Evolutionary conservation across 2,888 invertebrate genomes (phyloP), one percentile per base, ranked within the genome.

Genomic region (Volucella zonaria): DNA sequence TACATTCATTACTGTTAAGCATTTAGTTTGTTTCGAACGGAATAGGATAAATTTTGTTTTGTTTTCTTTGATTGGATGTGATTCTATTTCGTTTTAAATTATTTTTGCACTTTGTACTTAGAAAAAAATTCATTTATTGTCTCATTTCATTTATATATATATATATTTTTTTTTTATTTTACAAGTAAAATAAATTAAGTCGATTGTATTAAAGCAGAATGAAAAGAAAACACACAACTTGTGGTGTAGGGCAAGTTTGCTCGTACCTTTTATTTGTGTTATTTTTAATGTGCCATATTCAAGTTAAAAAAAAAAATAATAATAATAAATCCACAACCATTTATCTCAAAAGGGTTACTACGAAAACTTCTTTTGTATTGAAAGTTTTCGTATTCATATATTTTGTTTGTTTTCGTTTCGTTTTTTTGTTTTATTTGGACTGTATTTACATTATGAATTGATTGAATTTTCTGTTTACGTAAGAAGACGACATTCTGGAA

Each of bases 241-340:
- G 45, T 62, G 58, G 49, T 31, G 31, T 51, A 64, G 56, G 4
- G 15, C 12, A 18, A 51, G 49, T 45, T 49, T 59, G 12, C 31
- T 56, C 15, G 62, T 80, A 43, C 14, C 15, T 23, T 82, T 61
- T 62, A 15, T 61, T 49, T 61, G 47, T 59, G 56, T 45, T 66
- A 67, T 61, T 67, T 54, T 67, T 42, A 56, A 82, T 78, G 82
- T 82, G 82, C 82, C 82, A 82, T 82, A 82, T 64, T 54, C 14
- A 76, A 73, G 18, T 66, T 40, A 45, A 73, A 54, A 40, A 18
- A 18, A 31, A 31, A 10, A 56, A 14, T n/a, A 14, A 10, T 51
- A 54, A 42, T 31, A 61, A 49, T 11, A 43, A 38, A 42, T n/a
- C 54, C 47, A n/a, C 4, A 43, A 47, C 9, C 18, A 15, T 43